These are phyloP conservation scores for Taxidea taxus DNA, from an alignment of 2,113 vertebrate genomes.

Conservation along the genomic window DNA sequence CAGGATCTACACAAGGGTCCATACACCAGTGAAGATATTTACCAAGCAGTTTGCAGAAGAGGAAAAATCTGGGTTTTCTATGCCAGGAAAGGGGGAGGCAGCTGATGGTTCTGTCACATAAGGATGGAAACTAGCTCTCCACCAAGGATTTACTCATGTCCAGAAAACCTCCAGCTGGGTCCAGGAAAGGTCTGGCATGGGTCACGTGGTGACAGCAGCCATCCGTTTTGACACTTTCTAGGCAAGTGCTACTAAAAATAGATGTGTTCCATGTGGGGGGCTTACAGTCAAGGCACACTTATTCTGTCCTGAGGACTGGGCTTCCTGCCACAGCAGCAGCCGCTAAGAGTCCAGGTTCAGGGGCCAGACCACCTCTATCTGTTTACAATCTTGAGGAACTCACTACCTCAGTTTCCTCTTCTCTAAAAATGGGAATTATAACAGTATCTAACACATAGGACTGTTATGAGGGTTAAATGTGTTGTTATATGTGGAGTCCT, in stretches of 20 bases:
- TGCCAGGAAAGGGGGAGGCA: not conserved
- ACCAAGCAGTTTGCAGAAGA: not conserved
- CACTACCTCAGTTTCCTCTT: not conserved
- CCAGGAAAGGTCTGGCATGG: not conserved
- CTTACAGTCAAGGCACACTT: not conserved
- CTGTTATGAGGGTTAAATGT: not conserved
- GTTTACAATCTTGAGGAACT: not conserved
- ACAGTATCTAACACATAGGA: not conserved
- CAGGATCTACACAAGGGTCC: not conserved
- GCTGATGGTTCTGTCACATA: no score
- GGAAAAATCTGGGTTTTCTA: no score
- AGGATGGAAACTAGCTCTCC: not conserved
- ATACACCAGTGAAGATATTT: not conserved
- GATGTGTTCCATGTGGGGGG: rapidly evolving
- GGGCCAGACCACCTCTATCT: not conserved
- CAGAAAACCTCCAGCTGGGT: not conserved
- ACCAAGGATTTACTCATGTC: not conserved
- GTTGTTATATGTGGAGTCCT: not conserved
- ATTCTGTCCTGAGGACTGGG: not conserved
- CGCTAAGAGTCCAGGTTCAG: not conserved
- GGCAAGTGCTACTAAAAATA: not conserved
- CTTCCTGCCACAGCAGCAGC: not conserved
- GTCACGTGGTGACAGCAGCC: not conserved
- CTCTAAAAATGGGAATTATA: not conserved
- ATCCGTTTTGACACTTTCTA: not conserved